Evolutionary conservation across 2,797 vertebrate genomes (phyloP).

Genomic region (Bufotes viridis): DNA sequence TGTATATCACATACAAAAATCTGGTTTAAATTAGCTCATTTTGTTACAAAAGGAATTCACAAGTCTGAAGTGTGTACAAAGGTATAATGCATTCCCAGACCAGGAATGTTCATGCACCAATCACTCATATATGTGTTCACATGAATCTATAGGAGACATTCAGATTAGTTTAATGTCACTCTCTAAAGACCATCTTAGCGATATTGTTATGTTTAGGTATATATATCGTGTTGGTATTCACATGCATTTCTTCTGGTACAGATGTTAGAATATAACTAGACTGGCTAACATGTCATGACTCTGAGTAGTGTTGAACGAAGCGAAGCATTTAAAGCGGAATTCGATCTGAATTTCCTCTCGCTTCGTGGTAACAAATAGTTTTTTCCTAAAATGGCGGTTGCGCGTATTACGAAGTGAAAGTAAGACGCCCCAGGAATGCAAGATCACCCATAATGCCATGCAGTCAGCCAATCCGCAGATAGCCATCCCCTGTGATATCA

Average conservation of each 20-base stretch:
- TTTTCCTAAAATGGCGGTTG: no score
- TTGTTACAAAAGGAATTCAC: slow-evolving; percentile 20
- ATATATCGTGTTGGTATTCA: not conserved
- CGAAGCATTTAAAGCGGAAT: no score
- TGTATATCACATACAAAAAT: not conserved
- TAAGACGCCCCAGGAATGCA: no score
- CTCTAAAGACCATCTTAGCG: not conserved
- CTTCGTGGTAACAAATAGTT: no score
- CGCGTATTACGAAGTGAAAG: no score
- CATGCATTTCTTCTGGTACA: not conserved
- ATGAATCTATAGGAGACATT: not conserved
- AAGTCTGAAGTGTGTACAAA: slow-evolving; percentile 20
- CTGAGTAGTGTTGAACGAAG: no score
- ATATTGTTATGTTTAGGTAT: not conserved
- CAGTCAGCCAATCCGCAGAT: no score
- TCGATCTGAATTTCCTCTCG: no score
- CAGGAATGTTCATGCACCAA: slow-evolving; percentile 19
- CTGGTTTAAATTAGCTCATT: not conserved
- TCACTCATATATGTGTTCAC: not conserved
- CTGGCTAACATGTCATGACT: not conserved
- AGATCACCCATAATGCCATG: no score
- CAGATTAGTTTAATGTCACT: not conserved
- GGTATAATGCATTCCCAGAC: slow-evolving; percentile 36
- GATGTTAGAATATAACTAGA: not conserved
- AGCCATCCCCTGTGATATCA: no score